Evolutionary conservation across 2,888 invertebrate species (phyloP).

Genomic region (Poecilus cupreus): DNA sequence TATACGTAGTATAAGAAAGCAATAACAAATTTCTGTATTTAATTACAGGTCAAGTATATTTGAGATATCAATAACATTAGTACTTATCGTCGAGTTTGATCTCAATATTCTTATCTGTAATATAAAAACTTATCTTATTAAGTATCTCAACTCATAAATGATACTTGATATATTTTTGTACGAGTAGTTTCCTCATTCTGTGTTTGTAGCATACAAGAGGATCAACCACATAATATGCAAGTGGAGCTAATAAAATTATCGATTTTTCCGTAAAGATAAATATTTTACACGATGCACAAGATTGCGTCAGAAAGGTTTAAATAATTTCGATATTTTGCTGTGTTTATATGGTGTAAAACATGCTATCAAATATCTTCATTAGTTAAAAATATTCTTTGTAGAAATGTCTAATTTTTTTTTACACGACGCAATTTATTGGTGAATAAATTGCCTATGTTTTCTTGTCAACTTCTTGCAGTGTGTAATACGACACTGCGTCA

Average conservation of each 20-base stretch:
- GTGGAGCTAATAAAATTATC: conserved; percentile 26
- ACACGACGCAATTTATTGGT: no score
- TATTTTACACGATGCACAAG: conserved; percentile 35
- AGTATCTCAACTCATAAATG: not conserved
- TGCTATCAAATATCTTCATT: no score
- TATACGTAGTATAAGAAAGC: no score
- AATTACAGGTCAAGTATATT: no score
- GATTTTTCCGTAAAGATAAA: conserved; percentile 44
- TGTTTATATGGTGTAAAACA: not conserved
- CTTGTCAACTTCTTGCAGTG: no score
- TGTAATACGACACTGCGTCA: no score
- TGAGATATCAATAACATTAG: not conserved
- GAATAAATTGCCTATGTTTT: no score
- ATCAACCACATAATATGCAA: not conserved
- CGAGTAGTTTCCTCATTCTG: not conserved
- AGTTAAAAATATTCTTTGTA: no score
- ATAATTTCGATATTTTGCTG: not conserved
- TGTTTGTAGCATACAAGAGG: not conserved
- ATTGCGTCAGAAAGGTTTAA: conserved; percentile 25
- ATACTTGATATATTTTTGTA: not conserved
- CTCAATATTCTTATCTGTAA: not conserved
- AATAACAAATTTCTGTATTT: no score
- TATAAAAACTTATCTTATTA: not conserved
- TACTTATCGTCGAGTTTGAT: not conserved
- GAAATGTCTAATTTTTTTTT: no score